Evolutionary conservation across 30 jellyfish, hydroid and myxozoan species (phyloP).

Genomic region (Pelagia noctiluca): DNA sequence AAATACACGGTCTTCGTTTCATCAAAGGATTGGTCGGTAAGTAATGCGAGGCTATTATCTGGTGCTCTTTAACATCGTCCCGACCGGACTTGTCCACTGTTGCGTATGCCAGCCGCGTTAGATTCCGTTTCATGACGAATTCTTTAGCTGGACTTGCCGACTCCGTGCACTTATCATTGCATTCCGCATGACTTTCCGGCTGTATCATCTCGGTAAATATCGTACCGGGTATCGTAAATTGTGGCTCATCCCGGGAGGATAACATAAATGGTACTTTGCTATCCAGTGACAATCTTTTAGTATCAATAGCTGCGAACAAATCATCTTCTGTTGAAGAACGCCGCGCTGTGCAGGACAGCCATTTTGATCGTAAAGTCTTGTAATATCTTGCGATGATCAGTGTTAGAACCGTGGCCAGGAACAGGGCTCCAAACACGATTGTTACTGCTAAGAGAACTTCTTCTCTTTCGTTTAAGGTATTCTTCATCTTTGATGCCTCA

Average conservation of each 20-base stretch:
- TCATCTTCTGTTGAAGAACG: conserved; percentile 16
- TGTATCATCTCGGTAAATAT: conserved; percentile 31
- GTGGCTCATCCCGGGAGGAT: conserved; percentile 22
- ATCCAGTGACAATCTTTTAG: background rate
- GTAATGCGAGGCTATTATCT: background rate
- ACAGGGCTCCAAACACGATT: conserved; percentile 57
- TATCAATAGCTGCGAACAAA: background rate
- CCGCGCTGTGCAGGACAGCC: conserved; percentile 9
- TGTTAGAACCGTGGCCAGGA: conserved; percentile 51
- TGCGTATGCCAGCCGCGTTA: no score
- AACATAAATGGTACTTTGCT: conserved; percentile 62
- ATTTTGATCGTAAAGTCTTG: conserved; percentile 15
- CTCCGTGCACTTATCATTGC: no score
- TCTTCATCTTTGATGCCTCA: no score
- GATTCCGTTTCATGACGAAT: no score
- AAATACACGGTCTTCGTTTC: background rate
- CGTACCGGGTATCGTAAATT: conserved; percentile 51
- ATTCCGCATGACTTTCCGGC: no score
- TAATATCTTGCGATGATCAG: conserved; percentile 63
- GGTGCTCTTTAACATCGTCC: background rate
- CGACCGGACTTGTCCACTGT: no score
- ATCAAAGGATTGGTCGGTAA: background rate
- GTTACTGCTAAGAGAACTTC: conserved; percentile 61
- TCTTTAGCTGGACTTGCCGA: no score
- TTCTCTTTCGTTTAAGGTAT: conserved; percentile 29